phyloP scores from a whole-genome alignment of 2,888 invertebrate species.

The Aleiodes alternator region DNA sequence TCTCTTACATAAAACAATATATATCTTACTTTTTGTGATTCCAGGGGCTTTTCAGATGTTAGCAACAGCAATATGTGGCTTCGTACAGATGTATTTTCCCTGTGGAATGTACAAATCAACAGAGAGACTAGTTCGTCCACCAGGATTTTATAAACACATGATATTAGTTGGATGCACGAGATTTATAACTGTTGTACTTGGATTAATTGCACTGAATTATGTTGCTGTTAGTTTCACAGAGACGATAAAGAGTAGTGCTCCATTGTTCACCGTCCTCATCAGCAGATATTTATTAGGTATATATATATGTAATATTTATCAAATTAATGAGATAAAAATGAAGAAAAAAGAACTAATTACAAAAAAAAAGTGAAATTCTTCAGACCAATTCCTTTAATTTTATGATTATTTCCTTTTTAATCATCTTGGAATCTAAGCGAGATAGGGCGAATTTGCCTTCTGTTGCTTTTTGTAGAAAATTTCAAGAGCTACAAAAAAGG shows the following conservation, averaged over 20 bases:
- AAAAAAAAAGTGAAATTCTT: background rate
- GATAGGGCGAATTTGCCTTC: too few relatives aligned
- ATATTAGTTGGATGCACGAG: slow-evolving; percentile 84
- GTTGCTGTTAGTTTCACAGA: slow-evolving; percentile 89
- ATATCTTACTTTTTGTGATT: slow-evolving; percentile 42
- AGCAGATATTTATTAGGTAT: slow-evolving; percentile 80
- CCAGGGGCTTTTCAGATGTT: slow-evolving; percentile 86
- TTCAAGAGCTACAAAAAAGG: too few relatives aligned
- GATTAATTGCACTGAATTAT: slow-evolving; percentile 85
- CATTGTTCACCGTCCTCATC: slow-evolving; percentile 86
- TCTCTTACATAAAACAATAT: too few relatives aligned
- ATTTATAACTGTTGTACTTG: slow-evolving; percentile 85
- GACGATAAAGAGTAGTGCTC: slow-evolving; percentile 88
- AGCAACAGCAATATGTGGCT: slow-evolving; percentile 85
- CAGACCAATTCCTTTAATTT: too few relatives aligned
- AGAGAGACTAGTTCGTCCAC: slow-evolving; percentile 79
- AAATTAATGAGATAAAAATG: background rate
- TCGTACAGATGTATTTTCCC: slow-evolving; percentile 84
- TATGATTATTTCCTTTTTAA: too few relatives aligned
- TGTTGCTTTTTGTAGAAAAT: too few relatives aligned
- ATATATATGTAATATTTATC: background rate
- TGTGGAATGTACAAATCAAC: slow-evolving; percentile 84
- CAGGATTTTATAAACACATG: slow-evolving; percentile 85
- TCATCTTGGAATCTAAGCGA: too few relatives aligned
- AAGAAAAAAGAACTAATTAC: background rate